phyloP scores from a whole-genome alignment of 1,140 invertebrate species.

The Zaprionus inermis region DNA sequence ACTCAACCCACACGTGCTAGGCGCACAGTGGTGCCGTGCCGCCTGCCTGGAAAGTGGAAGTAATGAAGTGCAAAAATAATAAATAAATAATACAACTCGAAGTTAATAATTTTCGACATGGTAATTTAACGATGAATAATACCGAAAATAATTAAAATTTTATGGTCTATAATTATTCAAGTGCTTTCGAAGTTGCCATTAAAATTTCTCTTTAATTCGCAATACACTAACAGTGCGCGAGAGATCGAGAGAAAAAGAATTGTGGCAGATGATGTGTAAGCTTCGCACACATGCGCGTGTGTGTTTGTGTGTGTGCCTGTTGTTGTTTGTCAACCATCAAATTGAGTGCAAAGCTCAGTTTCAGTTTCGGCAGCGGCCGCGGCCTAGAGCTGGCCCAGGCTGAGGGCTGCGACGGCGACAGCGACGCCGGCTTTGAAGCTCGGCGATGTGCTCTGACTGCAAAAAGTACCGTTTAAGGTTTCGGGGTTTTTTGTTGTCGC shows the following conservation, averaged over 20 bases:
- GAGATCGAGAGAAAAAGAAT: background rate
- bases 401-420: slow-evolving; percentile 18
- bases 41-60: background rate
- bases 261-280: slow-evolving; percentile 9
- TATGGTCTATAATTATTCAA: background rate
- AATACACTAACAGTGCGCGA: background rate
- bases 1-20: slow-evolving; percentile 18
- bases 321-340: slow-evolving; percentile 56
- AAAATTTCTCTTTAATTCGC: background rate
- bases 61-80: background rate
- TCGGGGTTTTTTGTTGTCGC: slow-evolving; percentile 56
- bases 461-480: slow-evolving; percentile 71
- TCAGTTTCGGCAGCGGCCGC: slow-evolving; percentile 44
- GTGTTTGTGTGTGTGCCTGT: background rate
- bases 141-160: slow-evolving; percentile 7
- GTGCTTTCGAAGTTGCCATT: slow-evolving; percentile 2
- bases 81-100: slow-evolving; percentile 2
- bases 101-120: slow-evolving; percentile 1
- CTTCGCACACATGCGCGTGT: slow-evolving; percentile 39
- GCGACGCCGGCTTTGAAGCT: slow-evolving; percentile 53
- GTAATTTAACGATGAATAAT: slow-evolving; percentile 5
- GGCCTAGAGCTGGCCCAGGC: slow-evolving; percentile 45
- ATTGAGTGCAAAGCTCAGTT: slow-evolving; percentile 76
- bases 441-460: slow-evolving; percentile 70
- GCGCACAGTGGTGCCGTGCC: slow-evolving; percentile 42